These are phyloP conservation scores for Branchipolynoe longqiensis DNA, from an alignment of 2,888 invertebrate species.

Conservation along the genomic window DNA sequence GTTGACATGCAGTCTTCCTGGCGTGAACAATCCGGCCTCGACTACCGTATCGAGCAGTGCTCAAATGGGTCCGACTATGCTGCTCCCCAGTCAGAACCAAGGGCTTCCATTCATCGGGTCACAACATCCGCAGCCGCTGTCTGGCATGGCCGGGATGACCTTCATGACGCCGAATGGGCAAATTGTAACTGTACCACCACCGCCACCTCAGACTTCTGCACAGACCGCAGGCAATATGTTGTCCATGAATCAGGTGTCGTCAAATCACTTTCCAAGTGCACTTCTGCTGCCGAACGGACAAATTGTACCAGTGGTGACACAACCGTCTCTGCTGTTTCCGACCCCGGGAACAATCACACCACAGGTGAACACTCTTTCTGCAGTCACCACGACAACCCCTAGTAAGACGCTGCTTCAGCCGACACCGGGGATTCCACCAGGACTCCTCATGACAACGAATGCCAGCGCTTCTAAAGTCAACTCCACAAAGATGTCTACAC, in stretches of 20 bases:
- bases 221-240: neutral
- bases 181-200: neutral
- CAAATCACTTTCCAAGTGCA: constrained; percentile 79
- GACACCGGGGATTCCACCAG: neutral
- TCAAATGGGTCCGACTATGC: neutral
- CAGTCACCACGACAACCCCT: constrained; percentile 39
- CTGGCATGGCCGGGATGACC: constrained; percentile 27
- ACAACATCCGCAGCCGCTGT: neutral
- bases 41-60: neutral
- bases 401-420: neutral
- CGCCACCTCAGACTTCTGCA: neutral
- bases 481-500: neutral
- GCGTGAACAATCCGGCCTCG: neutral
- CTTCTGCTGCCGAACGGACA: constrained; percentile 82
- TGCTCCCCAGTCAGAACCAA: neutral
- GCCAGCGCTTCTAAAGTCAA: constrained; percentile 15
- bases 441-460: constrained; percentile 31
- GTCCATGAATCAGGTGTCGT: constrained; percentile 50
- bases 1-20: neutral
- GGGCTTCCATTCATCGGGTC: neutral
- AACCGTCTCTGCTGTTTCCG: constrained; percentile 75
- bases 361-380: constrained; percentile 49
- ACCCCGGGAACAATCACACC: neutral
- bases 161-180: constrained; percentile 41
- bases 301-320: constrained; percentile 81